Conservation (phyloP, 2,888 invertebrate genomes). For the Stenichneumon culpator region DNA sequence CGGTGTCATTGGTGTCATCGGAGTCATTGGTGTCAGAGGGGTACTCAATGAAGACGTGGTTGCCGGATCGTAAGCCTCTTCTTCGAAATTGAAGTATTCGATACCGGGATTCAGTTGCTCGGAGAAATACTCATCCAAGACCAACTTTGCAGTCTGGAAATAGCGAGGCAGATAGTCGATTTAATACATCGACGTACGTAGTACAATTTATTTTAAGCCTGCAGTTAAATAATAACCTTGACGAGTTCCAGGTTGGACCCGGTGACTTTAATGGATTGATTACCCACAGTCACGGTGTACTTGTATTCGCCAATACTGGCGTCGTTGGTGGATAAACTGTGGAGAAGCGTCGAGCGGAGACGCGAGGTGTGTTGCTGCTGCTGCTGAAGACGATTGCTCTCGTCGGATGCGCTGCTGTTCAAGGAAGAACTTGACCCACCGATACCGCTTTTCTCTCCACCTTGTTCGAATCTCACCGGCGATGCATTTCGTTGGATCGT, state of each 20-base stretch:
- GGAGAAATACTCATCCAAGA: slow-evolving; percentile 94
- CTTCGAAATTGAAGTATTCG: slow-evolving; percentile 83
- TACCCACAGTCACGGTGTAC: slow-evolving; percentile 94
- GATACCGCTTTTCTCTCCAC: slow-evolving; percentile 86
- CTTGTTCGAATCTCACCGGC: slow-evolving; percentile 91
- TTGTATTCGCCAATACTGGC: slow-evolving; percentile 95
- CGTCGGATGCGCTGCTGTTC: slow-evolving; percentile 91
- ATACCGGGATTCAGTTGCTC: slow-evolving; percentile 79
- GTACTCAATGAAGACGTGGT: slow-evolving; percentile 58
- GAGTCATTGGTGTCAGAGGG: slow-evolving; percentile 72
- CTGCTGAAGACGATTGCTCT: slow-evolving; percentile 84
- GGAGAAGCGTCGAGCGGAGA: slow-evolving; percentile 88
- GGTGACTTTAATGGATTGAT: slow-evolving; percentile 94
- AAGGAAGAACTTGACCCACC: slow-evolving; percentile 92
- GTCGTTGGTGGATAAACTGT: slow-evolving; percentile 94
- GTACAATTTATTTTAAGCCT: not conserved
- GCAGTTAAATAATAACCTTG: slow-evolving; percentile 87
- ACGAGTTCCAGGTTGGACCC: slow-evolving; percentile 94
- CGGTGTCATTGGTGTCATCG: slow-evolving; percentile 66
- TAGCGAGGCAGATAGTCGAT: not conserved
- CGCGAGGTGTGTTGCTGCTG: slow-evolving; percentile 86
- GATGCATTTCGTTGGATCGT: slow-evolving; percentile 98
- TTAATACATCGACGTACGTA: not conserved
- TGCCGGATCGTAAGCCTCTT: slow-evolving; percentile 76
- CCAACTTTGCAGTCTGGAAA: slow-evolving; percentile 93